Evolutionary conservation across 35 echinoderm and acorn worm species (phyloP).

Genomic region (Ophioderma brevispina): DNA sequence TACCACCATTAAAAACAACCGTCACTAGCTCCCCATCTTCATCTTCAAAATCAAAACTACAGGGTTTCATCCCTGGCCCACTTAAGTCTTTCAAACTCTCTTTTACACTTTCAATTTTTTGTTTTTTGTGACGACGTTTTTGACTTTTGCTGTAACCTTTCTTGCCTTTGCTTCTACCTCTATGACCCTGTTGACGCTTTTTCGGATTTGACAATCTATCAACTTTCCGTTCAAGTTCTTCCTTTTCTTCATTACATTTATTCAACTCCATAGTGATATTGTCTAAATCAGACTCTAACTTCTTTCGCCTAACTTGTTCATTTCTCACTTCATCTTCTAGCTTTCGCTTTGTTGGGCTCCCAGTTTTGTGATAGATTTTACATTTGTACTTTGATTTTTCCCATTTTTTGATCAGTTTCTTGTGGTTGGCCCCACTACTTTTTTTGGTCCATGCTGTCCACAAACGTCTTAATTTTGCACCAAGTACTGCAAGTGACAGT

Average conservation of each 20-base stretch:
- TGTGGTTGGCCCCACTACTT: slow-evolving; percentile 18
- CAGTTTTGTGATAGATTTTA: slow-evolving; percentile 45
- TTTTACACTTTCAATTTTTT: slow-evolving; percentile 33
- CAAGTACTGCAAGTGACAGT: neutral
- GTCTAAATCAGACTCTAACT: slow-evolving; percentile 39
- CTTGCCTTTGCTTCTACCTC: slow-evolving; percentile 47
- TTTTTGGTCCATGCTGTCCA: slow-evolving; percentile 26
- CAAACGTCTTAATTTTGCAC: neutral
- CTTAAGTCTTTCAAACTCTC: neutral
- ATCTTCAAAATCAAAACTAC: slow-evolving; percentile 51
- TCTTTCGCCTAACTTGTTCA: slow-evolving; percentile 34
- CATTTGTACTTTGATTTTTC: slow-evolving; percentile 39
- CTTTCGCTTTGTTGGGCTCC: slow-evolving; percentile 57
- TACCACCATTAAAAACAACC: slow-evolving; percentile 4
- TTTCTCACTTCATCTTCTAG: slow-evolving; percentile 19
- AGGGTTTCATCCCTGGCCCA: too few relatives aligned
- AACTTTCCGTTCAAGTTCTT: slow-evolving; percentile 27
- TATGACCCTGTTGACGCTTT: slow-evolving; percentile 17
- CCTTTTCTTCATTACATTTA: slow-evolving; percentile 30
- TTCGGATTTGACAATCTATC: slow-evolving; percentile 35
- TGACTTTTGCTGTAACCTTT: slow-evolving; percentile 35
- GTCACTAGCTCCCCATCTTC: slow-evolving; percentile 31
- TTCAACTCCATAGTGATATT: neutral
- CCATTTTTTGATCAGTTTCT: slow-evolving; percentile 50
- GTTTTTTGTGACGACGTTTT: slow-evolving; percentile 20